Evolutionary conservation across 2,888 invertebrate species (phyloP).

Genomic region (Neria commutata): DNA sequence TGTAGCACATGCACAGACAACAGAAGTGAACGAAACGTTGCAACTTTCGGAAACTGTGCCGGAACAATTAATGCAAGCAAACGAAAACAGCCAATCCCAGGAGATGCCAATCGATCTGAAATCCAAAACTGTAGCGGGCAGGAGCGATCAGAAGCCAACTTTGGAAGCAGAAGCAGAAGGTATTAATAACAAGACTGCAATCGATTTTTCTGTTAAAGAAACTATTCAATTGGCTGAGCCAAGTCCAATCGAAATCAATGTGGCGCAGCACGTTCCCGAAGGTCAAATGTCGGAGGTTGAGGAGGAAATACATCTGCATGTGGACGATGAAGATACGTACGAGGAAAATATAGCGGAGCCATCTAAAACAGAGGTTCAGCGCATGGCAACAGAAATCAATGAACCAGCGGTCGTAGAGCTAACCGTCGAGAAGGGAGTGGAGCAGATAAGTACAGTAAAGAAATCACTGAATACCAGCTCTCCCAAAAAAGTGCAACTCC

Average conservation of each 20-base stretch:
- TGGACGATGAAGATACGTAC: constrained; percentile 4
- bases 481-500: no score
- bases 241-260: constrained; percentile 16
- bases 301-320: neutral
- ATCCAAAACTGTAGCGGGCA: neutral
- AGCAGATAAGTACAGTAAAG: no score
- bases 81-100: no score
- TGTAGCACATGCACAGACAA: no score
- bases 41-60: no score
- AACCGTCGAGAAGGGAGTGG: neutral
- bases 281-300: neutral
- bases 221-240: constrained; percentile 7
- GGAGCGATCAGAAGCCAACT: neutral
- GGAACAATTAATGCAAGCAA: no score
- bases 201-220: no score
- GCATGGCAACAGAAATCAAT: neutral
- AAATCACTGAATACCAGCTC: no score
- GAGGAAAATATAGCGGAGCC: neutral
- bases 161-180: neutral
- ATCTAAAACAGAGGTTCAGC: neutral
- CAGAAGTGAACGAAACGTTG: no score
- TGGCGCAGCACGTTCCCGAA: neutral
- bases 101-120: no score
- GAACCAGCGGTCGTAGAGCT: neutral
- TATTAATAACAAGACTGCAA: neutral